phyloP scores from a whole-genome alignment of 2,888 invertebrate species.

The Leucozona laternaria region DNA sequence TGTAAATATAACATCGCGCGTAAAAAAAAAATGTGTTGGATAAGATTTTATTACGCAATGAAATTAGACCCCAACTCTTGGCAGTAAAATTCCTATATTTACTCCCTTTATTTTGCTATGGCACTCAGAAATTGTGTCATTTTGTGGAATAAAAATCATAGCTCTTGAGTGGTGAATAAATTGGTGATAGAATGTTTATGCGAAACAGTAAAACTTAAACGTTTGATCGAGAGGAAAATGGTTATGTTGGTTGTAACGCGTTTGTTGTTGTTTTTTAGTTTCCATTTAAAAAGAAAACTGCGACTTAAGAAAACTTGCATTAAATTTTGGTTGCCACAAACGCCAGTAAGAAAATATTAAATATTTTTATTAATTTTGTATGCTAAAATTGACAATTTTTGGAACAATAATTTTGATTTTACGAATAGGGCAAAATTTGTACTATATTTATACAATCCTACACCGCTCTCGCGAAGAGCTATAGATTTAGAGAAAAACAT shows the following conservation, averaged over 20 bases:
- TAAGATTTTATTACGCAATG: slow-evolving; percentile 4
- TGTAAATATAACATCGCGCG: neutral
- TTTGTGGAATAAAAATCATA: slow-evolving; percentile 25
- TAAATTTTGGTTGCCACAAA: too few species aligned
- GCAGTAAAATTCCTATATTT: slow-evolving; percentile 8
- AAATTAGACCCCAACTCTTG: slow-evolving; percentile 1
- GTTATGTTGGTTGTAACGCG: neutral
- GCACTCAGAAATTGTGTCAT: neutral
- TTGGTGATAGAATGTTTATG: slow-evolving; percentile 13
- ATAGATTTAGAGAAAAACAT: too few species aligned
- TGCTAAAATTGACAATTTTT: too few species aligned
- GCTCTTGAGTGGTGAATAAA: neutral
- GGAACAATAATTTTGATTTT: too few species aligned
- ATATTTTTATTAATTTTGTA: too few species aligned
- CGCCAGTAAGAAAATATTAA: too few species aligned
- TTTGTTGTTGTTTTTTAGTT: neutral
- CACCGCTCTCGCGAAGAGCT: too few species aligned
- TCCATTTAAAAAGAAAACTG: too few species aligned
- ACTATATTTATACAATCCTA: too few species aligned
- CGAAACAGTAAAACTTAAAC: slow-evolving; percentile 14
- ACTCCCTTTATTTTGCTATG: neutral
- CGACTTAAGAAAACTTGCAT: too few species aligned
- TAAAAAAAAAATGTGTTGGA: slow-evolving; percentile 2
- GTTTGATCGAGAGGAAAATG: neutral
- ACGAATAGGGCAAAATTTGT: too few species aligned